Conservation (phyloP, 2,888 invertebrate genomes). For the Heterodera filipjevi region DNA sequence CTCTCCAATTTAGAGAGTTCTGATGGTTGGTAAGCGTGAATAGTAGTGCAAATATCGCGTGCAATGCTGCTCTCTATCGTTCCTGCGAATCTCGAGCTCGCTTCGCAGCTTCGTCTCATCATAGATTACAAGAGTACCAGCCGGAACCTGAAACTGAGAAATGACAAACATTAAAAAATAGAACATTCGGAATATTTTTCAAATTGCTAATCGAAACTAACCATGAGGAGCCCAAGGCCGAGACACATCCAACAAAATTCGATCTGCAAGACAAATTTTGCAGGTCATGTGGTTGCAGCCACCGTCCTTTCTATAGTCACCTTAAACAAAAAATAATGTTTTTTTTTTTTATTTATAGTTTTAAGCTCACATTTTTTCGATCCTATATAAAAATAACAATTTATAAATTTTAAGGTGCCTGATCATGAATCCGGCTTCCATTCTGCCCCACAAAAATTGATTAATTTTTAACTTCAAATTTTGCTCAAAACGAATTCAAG, state of each 20-base stretch:
- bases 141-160: constrained; percentile 41
- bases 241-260: constrained; percentile 99
- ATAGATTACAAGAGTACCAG: constrained; percentile 88
- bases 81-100: constrained; percentile 94
- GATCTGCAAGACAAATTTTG: constrained; percentile 94
- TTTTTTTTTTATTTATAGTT: too few species aligned
- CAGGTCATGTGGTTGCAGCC: constrained; percentile 99
- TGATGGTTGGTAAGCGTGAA: constrained; percentile 98
- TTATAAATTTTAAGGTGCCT: too few species aligned
- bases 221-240: constrained; percentile 87
- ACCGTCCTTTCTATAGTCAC: constrained; percentile 50
- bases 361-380: too few species aligned
- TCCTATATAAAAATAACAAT: too few species aligned
- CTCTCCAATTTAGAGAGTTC: constrained; percentile 97
- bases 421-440: too few species aligned
- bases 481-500: too few species aligned
- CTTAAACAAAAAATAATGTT: too few species aligned
- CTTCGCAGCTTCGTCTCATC: constrained; percentile 91
- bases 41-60: constrained; percentile 97
- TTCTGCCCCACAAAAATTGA: too few species aligned
- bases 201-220: constrained; percentile 32
- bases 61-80: constrained; percentile 69
- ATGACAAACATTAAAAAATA: not conserved
- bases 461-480: too few species aligned
- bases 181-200: too few species aligned